Percentiles rank a stretch among this genome's conserved stretches.
Evolutionary conservation across 1,140 invertebrate species (phyloP).

Genomic region (Cataglyphis hispanica): DNA sequence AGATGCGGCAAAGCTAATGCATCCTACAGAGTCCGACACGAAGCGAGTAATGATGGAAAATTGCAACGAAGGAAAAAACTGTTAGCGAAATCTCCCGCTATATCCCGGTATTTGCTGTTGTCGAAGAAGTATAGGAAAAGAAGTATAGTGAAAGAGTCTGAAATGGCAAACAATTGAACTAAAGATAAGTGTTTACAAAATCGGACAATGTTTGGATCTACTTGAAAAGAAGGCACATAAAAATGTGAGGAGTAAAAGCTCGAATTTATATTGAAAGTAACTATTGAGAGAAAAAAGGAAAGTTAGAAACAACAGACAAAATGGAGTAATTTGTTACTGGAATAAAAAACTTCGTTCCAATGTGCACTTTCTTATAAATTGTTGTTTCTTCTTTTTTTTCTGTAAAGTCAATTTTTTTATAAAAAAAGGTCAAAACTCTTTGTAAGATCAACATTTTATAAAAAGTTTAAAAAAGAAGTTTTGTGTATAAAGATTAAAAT

Average conservation of each 20-base stretch:
- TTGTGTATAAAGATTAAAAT: too few relatives aligned
- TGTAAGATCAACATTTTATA: too few relatives aligned
- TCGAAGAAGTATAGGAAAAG: background rate
- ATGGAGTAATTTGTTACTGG: background rate
- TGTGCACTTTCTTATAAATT: background rate
- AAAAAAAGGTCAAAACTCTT: too few relatives aligned
- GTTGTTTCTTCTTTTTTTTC: background rate
- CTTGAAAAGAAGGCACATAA: background rate
- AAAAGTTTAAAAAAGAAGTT: too few relatives aligned
- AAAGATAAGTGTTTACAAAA: slow-evolving; percentile 57
- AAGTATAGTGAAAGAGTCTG: background rate
- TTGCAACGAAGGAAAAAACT: slow-evolving; percentile 21
- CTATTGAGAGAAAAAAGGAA: background rate
- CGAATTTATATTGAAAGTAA: slow-evolving; percentile 31
- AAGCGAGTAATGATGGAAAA: slow-evolving; percentile 2
- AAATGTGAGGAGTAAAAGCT: slow-evolving; percentile 1
- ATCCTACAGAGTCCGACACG: too few relatives aligned
- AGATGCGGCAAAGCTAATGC: background rate
- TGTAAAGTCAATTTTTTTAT: too few relatives aligned
- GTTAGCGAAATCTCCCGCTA: slow-evolving; percentile 41
- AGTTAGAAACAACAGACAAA: background rate
- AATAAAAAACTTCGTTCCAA: background rate
- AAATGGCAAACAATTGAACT: slow-evolving; percentile 41
- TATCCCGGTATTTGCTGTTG: slow-evolving; percentile 28
- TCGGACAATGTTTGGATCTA: background rate